Conservation (phyloP, 1,140 invertebrate genomes). For the Protaetia brevitarsis region DNA sequence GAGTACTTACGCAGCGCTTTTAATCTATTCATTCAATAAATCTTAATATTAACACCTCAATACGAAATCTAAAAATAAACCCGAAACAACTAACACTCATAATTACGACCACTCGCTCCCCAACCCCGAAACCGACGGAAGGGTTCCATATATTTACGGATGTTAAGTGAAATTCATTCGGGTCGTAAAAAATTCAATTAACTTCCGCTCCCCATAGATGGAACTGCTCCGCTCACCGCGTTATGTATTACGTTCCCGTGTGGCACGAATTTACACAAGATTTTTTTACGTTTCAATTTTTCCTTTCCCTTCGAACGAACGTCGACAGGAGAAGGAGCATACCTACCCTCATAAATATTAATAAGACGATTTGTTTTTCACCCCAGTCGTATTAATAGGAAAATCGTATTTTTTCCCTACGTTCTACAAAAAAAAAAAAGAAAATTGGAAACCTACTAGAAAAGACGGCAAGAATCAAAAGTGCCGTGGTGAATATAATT, state of each 20-base stretch:
- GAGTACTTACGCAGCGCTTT: too few relatives aligned
- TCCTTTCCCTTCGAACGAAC: conserved; percentile 6
- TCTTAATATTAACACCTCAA: too few relatives aligned
- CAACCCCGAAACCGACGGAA: not conserved
- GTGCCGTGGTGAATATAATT: too few relatives aligned
- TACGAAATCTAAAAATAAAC: not conserved
- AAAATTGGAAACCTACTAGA: too few relatives aligned
- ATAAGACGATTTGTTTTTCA: not conserved
- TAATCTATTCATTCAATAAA: too few relatives aligned
- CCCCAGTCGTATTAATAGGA: not conserved
- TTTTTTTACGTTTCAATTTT: conserved; percentile 13
- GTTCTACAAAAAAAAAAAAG: not conserved
- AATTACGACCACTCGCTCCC: not conserved
- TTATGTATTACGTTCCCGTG: conserved; percentile 11
- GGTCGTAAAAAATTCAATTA: conserved; percentile 14
- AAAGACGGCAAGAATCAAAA: too few relatives aligned
- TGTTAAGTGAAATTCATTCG: conserved; percentile 11
- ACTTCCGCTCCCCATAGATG: conserved; percentile 5
- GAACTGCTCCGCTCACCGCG: not conserved
- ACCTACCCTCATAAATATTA: conserved; percentile 13
- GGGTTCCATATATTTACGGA: not conserved
- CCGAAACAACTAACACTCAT: not conserved
- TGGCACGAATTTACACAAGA: conserved; percentile 7
- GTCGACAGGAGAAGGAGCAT: not conserved
- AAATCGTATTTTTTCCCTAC: not conserved